A percentile compares a stretch with the other conserved stretches of the same genome.
Evolutionary conservation across 2,888 invertebrate species (phyloP).

Genomic region (Phytoseiulus persimilis): DNA sequence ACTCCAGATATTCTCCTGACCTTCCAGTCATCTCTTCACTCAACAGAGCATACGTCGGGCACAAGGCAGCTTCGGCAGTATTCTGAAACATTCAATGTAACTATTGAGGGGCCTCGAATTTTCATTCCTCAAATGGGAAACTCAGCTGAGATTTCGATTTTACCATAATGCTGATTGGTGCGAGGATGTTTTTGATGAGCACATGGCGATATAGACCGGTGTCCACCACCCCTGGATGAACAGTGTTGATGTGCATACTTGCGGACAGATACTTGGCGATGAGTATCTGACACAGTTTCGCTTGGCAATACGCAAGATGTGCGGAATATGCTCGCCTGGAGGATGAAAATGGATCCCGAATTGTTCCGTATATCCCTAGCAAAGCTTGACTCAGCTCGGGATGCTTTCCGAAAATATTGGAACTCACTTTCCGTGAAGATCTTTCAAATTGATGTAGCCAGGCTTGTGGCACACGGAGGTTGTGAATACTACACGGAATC

Average conservation of each 20-base stretch:
- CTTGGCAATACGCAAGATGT: constrained; percentile 20
- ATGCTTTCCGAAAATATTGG: no score
- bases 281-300: constrained; percentile 19
- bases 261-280: neutral
- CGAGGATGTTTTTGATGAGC: neutral
- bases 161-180: constrained; percentile 20
- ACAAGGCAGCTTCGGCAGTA: constrained; percentile 10
- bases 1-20: constrained; percentile 31
- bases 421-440: constrained; percentile 9
- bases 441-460: constrained; percentile 11
- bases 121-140: neutral
- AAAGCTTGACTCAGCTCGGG: no score
- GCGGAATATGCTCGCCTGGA: constrained; percentile 9
- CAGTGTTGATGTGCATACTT: neutral
- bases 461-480: constrained; percentile 34
- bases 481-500: neutral
- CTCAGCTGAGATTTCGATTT: neutral
- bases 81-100: neutral
- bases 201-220: constrained; percentile 11
- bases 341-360: no score
- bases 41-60: constrained; percentile 25
- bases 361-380: no score
- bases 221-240: constrained; percentile 26
- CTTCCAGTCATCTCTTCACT: neutral
- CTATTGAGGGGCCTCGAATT: neutral